Base-by-base conservation (phyloP, 2,888 invertebrate species). In the Plebejus melissa region DNA sequence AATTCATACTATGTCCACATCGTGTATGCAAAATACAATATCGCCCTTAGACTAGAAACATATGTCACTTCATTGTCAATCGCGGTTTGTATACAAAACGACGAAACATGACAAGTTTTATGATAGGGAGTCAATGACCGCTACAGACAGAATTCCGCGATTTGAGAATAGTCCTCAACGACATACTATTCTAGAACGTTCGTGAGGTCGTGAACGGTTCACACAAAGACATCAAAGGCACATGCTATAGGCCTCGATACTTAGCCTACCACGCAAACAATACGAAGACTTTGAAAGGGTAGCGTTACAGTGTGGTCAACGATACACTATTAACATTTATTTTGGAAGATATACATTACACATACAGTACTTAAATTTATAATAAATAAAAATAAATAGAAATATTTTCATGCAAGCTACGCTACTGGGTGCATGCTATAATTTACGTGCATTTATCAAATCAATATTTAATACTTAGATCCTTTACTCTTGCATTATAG, bases 401-500 rank as follows among this genome's bases (percentile, higher is more conserved):
- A 85, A 88, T 86, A 89, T 90, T 90, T 90, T 89, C 93, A 93
- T 93, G 93, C 93, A 92, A 93, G 91, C 89, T 80, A 84, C 13
- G 86, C 87, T 88, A 89, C 84, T 87, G 80, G 84, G 87, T 88
- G 89, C 92, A 93, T 92, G 92, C 92, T 82, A 82, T 84, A 76
- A 74, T 76, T 79, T 77, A 82, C 88, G 90, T 88, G 90, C 90
- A 86, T 50, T 72, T 6, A 16, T 54, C 50, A 50, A 50, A 72
- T 54, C 71, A 71, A 72, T 65, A 65, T 65, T 65, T 65, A 65
- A 65, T 65, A 65, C 5, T 54, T 50, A 13, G 22, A 11, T 41
- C 22, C 46, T 54, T 72, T 46, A 54, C 13, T 54, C 28, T 54
- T 28, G 76, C 80, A 78, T 85, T 84, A 83, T 22, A 86, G 84